Evolutionary conservation across 2,113 vertebrate genomes (phyloP), one percentile per base, ranked within the genome.

Genomic region (Megaceryle maxima): DNA sequence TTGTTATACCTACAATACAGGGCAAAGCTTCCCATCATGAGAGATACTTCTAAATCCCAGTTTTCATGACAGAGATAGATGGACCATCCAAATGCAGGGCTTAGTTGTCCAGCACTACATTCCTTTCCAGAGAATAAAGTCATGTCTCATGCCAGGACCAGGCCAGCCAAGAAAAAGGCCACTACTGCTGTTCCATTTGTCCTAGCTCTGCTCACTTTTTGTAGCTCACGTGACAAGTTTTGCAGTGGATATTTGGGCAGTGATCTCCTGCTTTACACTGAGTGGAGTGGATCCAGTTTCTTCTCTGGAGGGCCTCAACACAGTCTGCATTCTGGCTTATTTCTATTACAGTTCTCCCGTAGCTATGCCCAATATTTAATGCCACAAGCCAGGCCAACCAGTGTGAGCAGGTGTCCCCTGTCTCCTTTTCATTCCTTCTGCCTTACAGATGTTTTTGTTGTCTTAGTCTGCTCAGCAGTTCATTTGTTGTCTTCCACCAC

Each of bases 351-450:
- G 35, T 37, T 55, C n/a, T 74, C 76, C 31, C 51, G 18, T 25
- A 43, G 33, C n/a, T 83, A 12, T 37, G 44, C 19, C 29, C 48
- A 28, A 59, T 77, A 83, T 72, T 6, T 59, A 77, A 39, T 39
- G 18, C 59, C 70, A 26, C 0, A 0, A 56, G 16, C 37, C 43
- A 64, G 8, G 25, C 13, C 26, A 79, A 8, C 0, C 0, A 60
- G 31, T 41, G 12, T 41, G 24, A 85, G 33, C 31, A 67, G 28
- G 5, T 69, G 39, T 39, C 24, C 5, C 5, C 14, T 35, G 9
- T 55, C 37, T 85, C 11, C 39, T 57, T 72, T 44, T 44, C 2
- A 1, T 39, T 81, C 16, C 24, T 94, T 16, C 35, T n/a, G 15
- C 46, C 60, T 83, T 50, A 41, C 0, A 1, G 15, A 28, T 43